These are phyloP conservation scores for Leptopilina drosophilae DNA, from an alignment of 2,888 invertebrate species.

Conservation along the genomic window DNA sequence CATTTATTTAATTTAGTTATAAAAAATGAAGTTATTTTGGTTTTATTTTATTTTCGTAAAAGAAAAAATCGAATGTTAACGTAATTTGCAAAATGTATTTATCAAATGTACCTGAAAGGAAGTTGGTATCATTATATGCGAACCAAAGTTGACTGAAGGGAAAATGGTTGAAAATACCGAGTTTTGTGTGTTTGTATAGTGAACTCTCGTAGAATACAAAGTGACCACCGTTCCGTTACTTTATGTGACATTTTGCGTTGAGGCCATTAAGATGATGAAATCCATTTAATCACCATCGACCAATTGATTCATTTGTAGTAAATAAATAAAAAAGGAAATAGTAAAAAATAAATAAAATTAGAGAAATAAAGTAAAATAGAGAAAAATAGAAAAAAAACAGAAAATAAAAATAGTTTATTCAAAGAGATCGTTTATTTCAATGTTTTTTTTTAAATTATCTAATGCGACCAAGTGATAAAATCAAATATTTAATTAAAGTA, in stretches of 20 bases:
- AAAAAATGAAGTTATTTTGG: too few species aligned
- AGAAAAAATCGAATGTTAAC: background rate
- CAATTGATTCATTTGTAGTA: background rate
- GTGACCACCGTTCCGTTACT: conserved; percentile 22
- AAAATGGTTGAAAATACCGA: background rate
- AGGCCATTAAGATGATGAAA: background rate
- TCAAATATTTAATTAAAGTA: too few species aligned
- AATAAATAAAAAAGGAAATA: background rate
- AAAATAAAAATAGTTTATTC: too few species aligned
- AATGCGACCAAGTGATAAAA: too few species aligned
- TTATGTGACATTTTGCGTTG: conserved; percentile 3
- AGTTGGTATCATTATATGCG: background rate
- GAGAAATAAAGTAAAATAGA: too few species aligned
- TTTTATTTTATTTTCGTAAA: background rate
- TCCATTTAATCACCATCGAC: conserved; percentile 23
- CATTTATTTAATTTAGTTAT: too few species aligned
- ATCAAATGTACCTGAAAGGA: conserved; percentile 12
- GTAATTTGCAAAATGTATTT: conserved; percentile 29
- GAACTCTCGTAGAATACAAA: conserved; percentile 3
- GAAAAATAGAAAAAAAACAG: too few species aligned
- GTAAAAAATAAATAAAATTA: too few species aligned
- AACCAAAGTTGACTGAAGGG: background rate
- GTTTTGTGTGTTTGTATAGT: background rate
- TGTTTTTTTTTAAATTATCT: too few species aligned
- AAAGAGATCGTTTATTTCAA: too few species aligned